Evolutionary conservation across 2,113 vertebrate genomes (phyloP), one percentile per base, ranked within the genome.

Genomic region (Microtus ochrogaster): DNA sequence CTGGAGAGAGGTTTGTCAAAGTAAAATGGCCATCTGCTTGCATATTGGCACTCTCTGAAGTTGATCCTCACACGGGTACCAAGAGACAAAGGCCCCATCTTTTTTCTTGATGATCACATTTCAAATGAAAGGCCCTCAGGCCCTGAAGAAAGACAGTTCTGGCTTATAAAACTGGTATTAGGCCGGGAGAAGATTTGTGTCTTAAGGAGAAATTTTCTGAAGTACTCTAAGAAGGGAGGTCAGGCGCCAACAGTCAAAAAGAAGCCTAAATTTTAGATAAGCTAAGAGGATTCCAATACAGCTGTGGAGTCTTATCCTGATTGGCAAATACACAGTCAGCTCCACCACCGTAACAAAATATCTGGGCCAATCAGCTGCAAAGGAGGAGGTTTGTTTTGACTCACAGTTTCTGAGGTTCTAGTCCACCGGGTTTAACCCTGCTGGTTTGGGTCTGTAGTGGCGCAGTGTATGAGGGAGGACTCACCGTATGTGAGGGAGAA

Each of bases 121-220:
- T 89, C 52, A 85, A 79, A 66, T 26, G 4, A 41, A 63, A 74
- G 17, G 6, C 7, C 30, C 66, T 47, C 61, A 39, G 28, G 2
- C 33, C 70, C 63, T 93, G 49, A 13, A 87, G 73, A 79, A 79
- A 92, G 63, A 63, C 30, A 33, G 55, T 84, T 6, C 39, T 79
- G n/a, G 52, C 4, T 22, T 87, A 4, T 90, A 55, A 55, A 92
- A 65, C 36, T 24, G 33, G 21, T 26, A 63, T 68, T 12, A 90
- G 28, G 28, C 47, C 70, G 22, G 16, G 55, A 55, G 16, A 55
- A 55, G 16, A 55, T 55, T 55, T 74, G 61, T 12, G 39, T 72
- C 28, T 90, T 66, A 58, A 70, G 91, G n/a, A 55, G 28, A 73
- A 92, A 94, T 65, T 26, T 94, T 93, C 77, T 96, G 68, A 92